Conservation (phyloP, 2,113 vertebrate species). For the Trachemys scripta region DNA sequence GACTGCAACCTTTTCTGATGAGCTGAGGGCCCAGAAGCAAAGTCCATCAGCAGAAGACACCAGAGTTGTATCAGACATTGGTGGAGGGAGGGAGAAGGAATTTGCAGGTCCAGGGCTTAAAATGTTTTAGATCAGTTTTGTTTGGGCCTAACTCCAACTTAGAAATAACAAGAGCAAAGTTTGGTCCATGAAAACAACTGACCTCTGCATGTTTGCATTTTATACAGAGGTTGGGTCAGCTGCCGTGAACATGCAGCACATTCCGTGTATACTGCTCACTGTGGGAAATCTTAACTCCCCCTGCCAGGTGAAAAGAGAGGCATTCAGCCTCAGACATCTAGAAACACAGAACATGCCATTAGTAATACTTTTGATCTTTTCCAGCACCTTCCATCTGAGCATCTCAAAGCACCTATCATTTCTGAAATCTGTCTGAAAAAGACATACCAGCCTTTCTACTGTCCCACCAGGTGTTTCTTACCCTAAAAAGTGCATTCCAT, state of each 20-base stretch:
- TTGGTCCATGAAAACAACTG: not conserved
- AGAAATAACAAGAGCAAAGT: not conserved
- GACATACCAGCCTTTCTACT: not conserved
- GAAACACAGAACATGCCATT: not conserved
- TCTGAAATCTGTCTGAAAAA: not conserved
- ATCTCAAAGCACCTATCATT: not conserved
- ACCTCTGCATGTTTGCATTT: not conserved
- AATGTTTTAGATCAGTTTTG: not conserved
- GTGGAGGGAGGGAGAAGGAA: not conserved
- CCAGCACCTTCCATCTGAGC: not conserved
- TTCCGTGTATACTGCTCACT: not conserved
- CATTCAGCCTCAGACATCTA: not conserved
- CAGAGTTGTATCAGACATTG: not conserved
- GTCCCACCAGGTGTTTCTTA: not conserved
- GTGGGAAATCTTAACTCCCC: not conserved
- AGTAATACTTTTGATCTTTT: not conserved
- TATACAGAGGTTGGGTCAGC: not conserved
- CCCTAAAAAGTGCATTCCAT: not conserved
- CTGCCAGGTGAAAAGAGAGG: not conserved
- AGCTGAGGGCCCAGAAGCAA: not conserved
- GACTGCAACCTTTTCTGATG: not conserved
- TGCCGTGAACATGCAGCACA: not conserved
- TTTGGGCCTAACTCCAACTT: not conserved
- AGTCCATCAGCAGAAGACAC: not conserved
- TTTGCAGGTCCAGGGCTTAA: not conserved